phyloP scores from a whole-genome alignment of 2,797 vertebrate genomes.

The Euphonia xanthogaster region DNA sequence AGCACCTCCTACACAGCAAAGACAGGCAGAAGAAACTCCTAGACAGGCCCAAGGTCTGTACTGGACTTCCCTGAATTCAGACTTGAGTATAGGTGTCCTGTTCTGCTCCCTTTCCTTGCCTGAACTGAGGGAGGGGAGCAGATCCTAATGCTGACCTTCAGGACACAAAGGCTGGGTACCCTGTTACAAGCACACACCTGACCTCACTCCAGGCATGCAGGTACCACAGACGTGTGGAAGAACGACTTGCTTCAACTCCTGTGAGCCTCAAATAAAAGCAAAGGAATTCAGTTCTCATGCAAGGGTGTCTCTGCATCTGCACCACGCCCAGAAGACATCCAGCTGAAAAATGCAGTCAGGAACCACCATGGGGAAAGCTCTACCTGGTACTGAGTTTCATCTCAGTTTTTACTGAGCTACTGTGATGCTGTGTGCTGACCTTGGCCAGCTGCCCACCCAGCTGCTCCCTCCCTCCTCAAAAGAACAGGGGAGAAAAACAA shows the following conservation, averaged over 20 bases:
- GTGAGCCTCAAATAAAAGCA: background rate
- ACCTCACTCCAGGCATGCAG: background rate
- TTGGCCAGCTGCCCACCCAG: background rate
- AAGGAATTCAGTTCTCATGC: background rate
- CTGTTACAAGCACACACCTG: background rate
- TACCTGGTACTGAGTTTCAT: background rate
- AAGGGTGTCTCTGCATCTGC: background rate
- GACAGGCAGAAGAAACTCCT: background rate
- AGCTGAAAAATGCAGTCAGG: background rate
- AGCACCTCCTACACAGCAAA: background rate
- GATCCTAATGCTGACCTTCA: background rate
- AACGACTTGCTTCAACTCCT: background rate
- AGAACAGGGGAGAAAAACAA: background rate
- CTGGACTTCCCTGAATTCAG: background rate
- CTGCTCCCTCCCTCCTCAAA: background rate
- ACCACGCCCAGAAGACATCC: background rate
- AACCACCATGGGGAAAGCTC: background rate
- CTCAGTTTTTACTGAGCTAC: background rate
- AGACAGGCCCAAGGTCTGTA: background rate
- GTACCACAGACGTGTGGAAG: background rate
- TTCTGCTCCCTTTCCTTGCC: background rate
- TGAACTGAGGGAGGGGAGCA: background rate
- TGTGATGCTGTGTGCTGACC: background rate
- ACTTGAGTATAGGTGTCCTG: background rate
- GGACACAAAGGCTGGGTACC: background rate